phyloP scores from a whole-genome alignment of 2,113 vertebrate species.

The Catharus bicknelli region DNA sequence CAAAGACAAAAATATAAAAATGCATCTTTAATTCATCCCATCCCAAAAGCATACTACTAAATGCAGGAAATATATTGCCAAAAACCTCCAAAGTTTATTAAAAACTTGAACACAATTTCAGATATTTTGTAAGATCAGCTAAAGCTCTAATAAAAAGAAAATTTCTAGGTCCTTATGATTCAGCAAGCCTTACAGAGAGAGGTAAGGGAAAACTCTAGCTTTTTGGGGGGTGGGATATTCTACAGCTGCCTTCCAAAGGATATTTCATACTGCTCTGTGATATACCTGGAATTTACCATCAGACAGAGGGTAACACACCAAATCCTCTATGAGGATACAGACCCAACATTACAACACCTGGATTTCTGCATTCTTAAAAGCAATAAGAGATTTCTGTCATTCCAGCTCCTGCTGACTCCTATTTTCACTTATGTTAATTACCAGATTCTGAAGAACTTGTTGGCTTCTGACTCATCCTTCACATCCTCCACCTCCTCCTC shows the following conservation, averaged over 20 bases:
- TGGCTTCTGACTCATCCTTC: conserved; percentile 42
- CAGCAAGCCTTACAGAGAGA: not conserved
- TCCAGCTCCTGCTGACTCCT: not conserved
- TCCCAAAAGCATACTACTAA: not conserved
- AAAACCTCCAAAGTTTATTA: not conserved
- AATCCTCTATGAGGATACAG: not conserved
- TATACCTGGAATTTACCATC: not conserved
- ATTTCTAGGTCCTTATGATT: not conserved
- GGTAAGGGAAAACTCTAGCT: not conserved
- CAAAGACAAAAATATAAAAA: not conserved
- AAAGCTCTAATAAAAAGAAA: not conserved
- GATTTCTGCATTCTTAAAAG: not conserved
- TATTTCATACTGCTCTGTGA: not conserved
- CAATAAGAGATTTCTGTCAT: not conserved
- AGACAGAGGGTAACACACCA: not conserved
- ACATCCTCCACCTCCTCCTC: not conserved
- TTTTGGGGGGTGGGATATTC: not conserved
- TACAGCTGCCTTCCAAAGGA: not conserved
- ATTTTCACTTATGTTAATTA: conserved; percentile 6
- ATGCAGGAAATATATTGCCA: not conserved
- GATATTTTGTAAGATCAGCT: not conserved
- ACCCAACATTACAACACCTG: not conserved
- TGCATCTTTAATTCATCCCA: not conserved
- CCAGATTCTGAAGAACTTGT: conserved; percentile 33
- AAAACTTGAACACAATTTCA: not conserved